These are phyloP conservation scores for Anoplophora glabripennis DNA, from an alignment of 1,140 invertebrate species.

Conservation along the genomic window DNA sequence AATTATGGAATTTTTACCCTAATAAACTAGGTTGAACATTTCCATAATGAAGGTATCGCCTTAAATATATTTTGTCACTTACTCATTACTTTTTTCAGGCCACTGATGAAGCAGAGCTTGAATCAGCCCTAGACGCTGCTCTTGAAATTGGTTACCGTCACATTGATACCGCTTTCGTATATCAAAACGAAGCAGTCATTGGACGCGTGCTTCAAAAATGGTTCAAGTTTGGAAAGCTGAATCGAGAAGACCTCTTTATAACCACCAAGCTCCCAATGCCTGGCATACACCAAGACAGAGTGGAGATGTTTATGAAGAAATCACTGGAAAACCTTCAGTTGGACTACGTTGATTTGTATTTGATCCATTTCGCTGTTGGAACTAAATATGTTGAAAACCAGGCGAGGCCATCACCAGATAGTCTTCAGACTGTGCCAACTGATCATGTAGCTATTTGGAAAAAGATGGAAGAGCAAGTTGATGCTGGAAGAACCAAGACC, in stretches of 20 bases:
- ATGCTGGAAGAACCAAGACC: constrained; percentile 58
- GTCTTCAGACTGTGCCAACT: constrained; percentile 45
- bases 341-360: constrained; percentile 79
- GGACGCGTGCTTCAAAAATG: constrained; percentile 71
- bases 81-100: constrained; percentile 17
- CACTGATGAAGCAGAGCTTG: constrained; percentile 60
- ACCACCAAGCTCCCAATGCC: constrained; percentile 60
- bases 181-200: constrained; percentile 76
- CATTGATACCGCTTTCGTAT: constrained; percentile 70
- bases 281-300: constrained; percentile 52
- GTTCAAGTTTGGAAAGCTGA: constrained; percentile 66
- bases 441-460: constrained; percentile 62
- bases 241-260: constrained; percentile 68
- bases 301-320: constrained; percentile 56
- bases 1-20: too few relatives aligned
- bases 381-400: constrained; percentile 53
- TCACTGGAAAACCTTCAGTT: constrained; percentile 69
- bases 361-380: constrained; percentile 76
- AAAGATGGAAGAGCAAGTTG: constrained; percentile 70
- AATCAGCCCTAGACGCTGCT: constrained; percentile 64
- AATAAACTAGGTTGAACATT: too few relatives aligned
- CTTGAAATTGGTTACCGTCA: constrained; percentile 66
- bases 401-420: too few relatives aligned
- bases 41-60: too few relatives aligned
- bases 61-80: too few relatives aligned